These are phyloP conservation scores for Pyrgilauda ruficollis DNA, from an alignment of 2,113 vertebrate genomes.

Conservation along the genomic window DNA sequence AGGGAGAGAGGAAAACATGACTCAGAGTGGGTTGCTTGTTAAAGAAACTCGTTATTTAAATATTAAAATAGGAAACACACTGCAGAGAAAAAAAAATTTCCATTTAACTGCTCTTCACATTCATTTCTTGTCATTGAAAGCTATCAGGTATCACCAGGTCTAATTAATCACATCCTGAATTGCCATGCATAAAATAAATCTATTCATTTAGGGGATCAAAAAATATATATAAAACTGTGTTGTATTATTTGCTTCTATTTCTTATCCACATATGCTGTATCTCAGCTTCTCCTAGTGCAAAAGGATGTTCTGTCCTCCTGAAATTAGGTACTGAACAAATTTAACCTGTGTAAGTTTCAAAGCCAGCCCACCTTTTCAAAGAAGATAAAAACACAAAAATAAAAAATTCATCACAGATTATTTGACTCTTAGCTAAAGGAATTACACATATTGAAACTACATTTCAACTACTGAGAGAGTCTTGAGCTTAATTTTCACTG, in stretches of 20 bases:
- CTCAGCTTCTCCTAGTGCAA: background rate
- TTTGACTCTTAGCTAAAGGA: background rate
- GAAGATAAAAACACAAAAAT: background rate
- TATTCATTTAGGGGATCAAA: background rate
- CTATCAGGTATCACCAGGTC: background rate
- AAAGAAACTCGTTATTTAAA: conserved; percentile 5
- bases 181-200: background rate
- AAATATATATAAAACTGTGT: background rate
- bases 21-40: background rate
- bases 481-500: background rate
- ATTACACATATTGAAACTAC: background rate
- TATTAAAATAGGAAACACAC: conserved; percentile 1
- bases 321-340: background rate
- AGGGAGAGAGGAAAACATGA: background rate
- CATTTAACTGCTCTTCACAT: background rate
- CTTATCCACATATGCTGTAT: background rate
- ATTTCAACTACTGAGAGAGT: background rate
- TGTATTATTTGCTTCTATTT: background rate
- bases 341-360: background rate
- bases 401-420: background rate
- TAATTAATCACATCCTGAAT: background rate
- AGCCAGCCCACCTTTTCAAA: background rate
- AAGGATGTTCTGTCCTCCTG: background rate
- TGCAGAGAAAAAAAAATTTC: background rate
- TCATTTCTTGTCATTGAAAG: background rate